Evolutionary conservation across 2,113 vertebrate species (phyloP).

Genomic region (Rhizomys pruinosus): DNA sequence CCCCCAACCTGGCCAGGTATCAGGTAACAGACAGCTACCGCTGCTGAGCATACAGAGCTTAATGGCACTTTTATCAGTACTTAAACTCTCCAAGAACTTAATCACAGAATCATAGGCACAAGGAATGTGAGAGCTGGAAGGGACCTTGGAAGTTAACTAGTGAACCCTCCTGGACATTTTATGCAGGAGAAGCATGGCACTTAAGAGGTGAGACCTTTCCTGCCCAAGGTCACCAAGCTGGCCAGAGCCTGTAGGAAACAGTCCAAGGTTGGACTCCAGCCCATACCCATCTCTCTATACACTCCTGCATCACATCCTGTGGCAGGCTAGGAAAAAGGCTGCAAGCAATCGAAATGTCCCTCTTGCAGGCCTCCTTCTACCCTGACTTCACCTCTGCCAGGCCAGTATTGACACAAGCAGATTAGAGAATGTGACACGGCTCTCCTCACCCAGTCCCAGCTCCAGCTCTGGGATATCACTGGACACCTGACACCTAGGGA

Average conservation of each 20-base stretch:
- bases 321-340: background rate
- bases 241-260: background rate
- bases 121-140: slow-evolving; percentile 70
- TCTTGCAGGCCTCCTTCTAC: background rate
- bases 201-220: background rate
- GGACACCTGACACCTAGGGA: background rate
- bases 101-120: slow-evolving; percentile 64
- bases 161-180: background rate
- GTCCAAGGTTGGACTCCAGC: background rate
- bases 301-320: background rate
- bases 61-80: slow-evolving; percentile 80
- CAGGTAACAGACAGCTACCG: slow-evolving; percentile 66
- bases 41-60: slow-evolving; percentile 69
- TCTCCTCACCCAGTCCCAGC: background rate
- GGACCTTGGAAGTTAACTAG: slow-evolving; percentile 49
- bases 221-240: slow-evolving; percentile 3
- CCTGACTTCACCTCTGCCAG: background rate
- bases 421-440: background rate
- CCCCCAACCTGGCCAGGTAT: slow-evolving; percentile 18
- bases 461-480: background rate
- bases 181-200: background rate
- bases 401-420: background rate
- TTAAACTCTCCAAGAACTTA: slow-evolving; percentile 73
- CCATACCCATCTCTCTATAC: background rate
- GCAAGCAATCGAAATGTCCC: background rate